Conservation (phyloP, 2,888 invertebrate genomes). For the Thera obeliscata region DNA sequence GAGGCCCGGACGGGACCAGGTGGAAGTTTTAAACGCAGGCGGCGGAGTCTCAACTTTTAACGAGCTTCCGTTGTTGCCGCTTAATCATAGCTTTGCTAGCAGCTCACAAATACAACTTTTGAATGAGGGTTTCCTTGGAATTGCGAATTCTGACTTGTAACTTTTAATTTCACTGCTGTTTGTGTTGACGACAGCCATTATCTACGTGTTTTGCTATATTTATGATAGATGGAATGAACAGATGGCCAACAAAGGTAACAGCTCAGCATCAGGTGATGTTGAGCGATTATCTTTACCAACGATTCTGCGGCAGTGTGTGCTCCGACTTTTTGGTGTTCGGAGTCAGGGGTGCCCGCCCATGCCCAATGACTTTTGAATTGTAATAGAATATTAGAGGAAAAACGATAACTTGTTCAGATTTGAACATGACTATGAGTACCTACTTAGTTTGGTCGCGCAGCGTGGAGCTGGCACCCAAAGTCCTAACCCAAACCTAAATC, state of each 20-base stretch:
- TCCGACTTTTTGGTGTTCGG: too few relatives aligned
- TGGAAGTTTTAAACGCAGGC: slow-evolving; percentile 38
- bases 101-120: slow-evolving; percentile 29
- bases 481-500: too few relatives aligned
- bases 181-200: neutral
- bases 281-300: neutral
- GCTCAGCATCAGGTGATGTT: too few relatives aligned
- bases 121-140: slow-evolving; percentile 27
- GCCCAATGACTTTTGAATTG: too few relatives aligned
- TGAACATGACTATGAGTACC: too few relatives aligned
- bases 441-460: too few relatives aligned
- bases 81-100: slow-evolving; percentile 41
- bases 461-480: too few relatives aligned
- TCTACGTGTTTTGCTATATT: neutral
- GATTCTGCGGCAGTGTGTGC: too few relatives aligned
- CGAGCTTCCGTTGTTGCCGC: slow-evolving; percentile 40
- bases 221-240: neutral
- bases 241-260: too few relatives aligned
- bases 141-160: slow-evolving; percentile 18
- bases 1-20: slow-evolving; percentile 24
- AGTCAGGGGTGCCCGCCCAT: too few relatives aligned
- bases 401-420: too few relatives aligned
- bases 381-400: too few relatives aligned
- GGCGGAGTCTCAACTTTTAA: slow-evolving; percentile 43
- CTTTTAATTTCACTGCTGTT: slow-evolving; percentile 32